A percentile compares a stretch with the other conserved stretches of the same genome.
These are phyloP conservation scores for Morone chrysops DNA, from an alignment of 2,113 vertebrate genomes.

Conservation along the genomic window DNA sequence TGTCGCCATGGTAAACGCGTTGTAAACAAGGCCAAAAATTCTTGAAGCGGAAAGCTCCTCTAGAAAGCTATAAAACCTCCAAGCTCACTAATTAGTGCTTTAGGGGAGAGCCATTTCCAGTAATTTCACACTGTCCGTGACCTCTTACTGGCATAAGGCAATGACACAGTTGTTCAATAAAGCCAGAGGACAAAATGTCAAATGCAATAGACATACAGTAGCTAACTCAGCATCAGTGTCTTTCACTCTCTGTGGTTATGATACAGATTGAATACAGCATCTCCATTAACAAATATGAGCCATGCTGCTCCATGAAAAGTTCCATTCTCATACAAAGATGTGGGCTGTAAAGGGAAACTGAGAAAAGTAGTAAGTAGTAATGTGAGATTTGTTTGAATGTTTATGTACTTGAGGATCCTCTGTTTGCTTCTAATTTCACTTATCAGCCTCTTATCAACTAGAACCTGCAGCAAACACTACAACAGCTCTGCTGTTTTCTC, in stretches of 20 bases:
- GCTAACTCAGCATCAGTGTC: constrained; percentile 36
- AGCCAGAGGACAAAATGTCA: constrained; percentile 75
- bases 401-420: background rate
- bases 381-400: background rate
- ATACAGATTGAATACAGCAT: constrained; percentile 5
- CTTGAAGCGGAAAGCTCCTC: constrained; percentile 61
- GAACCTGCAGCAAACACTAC: too few species aligned
- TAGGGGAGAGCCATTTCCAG: constrained; percentile 77
- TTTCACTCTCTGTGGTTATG: constrained; percentile 12
- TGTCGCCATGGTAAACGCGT: constrained; percentile 66
- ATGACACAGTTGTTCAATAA: constrained; percentile 74
- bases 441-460: background rate
- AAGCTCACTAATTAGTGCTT: constrained; percentile 79
- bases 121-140: constrained; percentile 76
- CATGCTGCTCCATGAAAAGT: constrained; percentile 18
- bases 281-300: constrained; percentile 6
- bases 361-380: background rate
- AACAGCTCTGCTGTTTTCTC: background rate
- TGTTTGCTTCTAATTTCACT: background rate
- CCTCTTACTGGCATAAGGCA: constrained; percentile 77
- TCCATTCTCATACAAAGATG: constrained; percentile 6
- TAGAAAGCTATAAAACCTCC: constrained; percentile 76
- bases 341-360: background rate
- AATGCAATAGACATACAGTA: constrained; percentile 47
- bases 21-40: constrained; percentile 66